phyloP scores from a whole-genome alignment of 2,888 invertebrate species.

The Drosophila algonquin region DNA sequence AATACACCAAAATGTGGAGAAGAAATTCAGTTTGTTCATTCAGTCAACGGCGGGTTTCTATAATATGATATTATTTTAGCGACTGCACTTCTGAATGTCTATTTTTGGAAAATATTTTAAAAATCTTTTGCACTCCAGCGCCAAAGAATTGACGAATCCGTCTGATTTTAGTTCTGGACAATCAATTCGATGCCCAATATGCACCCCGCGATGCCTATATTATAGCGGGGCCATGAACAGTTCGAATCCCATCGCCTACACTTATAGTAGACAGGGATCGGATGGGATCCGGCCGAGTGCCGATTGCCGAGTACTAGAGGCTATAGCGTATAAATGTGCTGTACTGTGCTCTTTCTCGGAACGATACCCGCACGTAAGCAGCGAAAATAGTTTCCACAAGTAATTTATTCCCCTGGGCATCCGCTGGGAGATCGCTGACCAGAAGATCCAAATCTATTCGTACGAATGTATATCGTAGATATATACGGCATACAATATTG shows the following conservation, averaged over 20 bases:
- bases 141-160: conserved; percentile 3
- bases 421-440: conserved; percentile 12
- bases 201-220: conserved; percentile 28
- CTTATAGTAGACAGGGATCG: conserved; percentile 24
- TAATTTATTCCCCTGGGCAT: conserved; percentile 17
- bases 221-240: conserved; percentile 29
- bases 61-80: conserved; percentile 11
- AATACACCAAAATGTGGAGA: conserved; percentile 12
- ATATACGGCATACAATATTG: conserved; percentile 63
- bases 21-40: conserved; percentile 2
- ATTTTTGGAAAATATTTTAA: conserved; percentile 17
- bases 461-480: neutral
- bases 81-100: conserved; percentile 16
- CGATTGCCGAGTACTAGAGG: conserved; percentile 34
- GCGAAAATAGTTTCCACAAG: conserved; percentile 61
- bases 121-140: neutral
- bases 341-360: neutral
- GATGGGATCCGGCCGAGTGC: conserved; percentile 2
- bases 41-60: conserved; percentile 21
- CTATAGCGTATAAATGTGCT: neutral
- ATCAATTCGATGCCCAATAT: conserved; percentile 26
- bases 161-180: conserved; percentile 2
- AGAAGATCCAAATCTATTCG: conserved; percentile 8
- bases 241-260: neutral
- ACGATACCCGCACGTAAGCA: conserved; percentile 58